Evolutionary conservation across 1,140 invertebrate genomes (phyloP), one percentile per base, ranked within the genome.

Genomic region (Phenacoccus solenopsis): DNA sequence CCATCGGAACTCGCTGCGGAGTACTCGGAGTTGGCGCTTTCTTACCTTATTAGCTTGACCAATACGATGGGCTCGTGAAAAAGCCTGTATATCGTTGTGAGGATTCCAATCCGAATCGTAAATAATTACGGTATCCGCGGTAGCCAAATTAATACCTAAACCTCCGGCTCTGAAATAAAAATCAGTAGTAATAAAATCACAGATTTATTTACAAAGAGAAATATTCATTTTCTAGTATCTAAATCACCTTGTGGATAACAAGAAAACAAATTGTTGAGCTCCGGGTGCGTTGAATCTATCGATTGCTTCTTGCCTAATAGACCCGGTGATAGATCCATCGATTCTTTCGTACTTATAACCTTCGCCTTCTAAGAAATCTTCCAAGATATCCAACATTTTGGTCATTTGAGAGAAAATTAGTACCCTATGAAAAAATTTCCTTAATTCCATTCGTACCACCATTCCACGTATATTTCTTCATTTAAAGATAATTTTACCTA

Each of bases 91-190:
- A 76, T 99, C 97, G 77, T 99, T 99, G 80, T 99, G 96, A 1
- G 97, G 97, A 87, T 99, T 99, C 98, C 98, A 99, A 82, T 99
- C 98, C 0, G 94, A 98, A 81, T 99, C 98, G 74, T 99, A 99
- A 74, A 99, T 99, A 74, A 99, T 90, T 59, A 99, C 98, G 70
- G 97, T 99, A 77, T 99, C 98, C 1, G 98, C 97, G 1, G 97
- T 98, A 3, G 98, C 97, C 77, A 99, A 86, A 81, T 99, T 99
- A 74, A 99, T 99, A 79, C 98, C 98, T 57, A 99, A 82, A 81
- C 98, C 98, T 74, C 98, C 98, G 70, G 98, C 96, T 75, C 96
- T 79, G 69, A 49, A 75, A 73, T 49, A 70, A 22, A 72, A 49
- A 32, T n/a, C n/a, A n/a, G n/a, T n/a, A 32, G 13, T 7, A 32